phyloP scores from a whole-genome alignment of 2,113 vertebrate species.

The Grammomys dolichurus region DNA sequence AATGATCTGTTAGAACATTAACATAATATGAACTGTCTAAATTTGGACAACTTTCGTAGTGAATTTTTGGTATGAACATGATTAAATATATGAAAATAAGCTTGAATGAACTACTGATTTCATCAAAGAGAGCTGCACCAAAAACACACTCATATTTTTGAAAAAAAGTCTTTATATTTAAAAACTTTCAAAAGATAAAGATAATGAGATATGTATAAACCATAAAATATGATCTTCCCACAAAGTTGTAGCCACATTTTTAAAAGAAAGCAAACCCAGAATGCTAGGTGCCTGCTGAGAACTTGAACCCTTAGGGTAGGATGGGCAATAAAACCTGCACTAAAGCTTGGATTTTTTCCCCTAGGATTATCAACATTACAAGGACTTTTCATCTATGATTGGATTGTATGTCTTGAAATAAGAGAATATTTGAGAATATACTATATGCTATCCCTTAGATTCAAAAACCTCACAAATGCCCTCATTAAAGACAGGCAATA shows the following conservation, averaged over 20 bases:
- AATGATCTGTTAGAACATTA: neutral
- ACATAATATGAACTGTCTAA: neutral
- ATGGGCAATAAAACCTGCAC: neutral
- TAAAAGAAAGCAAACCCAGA: no score
- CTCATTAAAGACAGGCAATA: neutral
- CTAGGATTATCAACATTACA: neutral
- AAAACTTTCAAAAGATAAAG: neutral
- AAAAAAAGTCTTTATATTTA: neutral
- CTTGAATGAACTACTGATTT: neutral
- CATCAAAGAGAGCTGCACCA: neutral
- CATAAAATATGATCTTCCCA: neutral
- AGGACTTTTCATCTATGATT: neutral
- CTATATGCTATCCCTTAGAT: neutral
- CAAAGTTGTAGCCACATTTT: neutral
- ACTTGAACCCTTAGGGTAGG: no score
- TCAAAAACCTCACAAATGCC: neutral
- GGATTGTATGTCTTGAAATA: neutral
- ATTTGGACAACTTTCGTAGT: neutral
- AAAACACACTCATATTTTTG: neutral
- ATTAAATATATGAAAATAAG: no score
- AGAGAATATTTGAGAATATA: neutral
- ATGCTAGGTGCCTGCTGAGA: neutral
- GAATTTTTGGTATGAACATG: no score
- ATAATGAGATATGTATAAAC: neutral
- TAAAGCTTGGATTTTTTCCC: accelerated